These are phyloP conservation scores for Xiphorhynchus erythropygius DNA, from an alignment of 2,797 vertebrate species.

Conservation along the genomic window DNA sequence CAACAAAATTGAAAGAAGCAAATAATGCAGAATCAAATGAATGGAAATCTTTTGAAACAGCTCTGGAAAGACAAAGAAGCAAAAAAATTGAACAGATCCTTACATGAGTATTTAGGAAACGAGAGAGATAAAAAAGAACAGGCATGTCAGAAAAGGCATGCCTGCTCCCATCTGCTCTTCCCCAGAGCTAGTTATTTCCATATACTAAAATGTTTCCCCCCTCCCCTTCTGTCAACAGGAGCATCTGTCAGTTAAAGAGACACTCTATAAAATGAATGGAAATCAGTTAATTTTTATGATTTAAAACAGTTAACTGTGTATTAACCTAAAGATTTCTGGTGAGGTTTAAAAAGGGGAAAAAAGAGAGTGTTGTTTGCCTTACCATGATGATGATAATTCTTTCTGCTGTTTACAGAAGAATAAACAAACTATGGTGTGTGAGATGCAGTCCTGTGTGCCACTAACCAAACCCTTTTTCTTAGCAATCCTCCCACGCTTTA, in stretches of 20 bases:
- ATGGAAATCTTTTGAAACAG: background rate
- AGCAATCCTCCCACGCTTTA: constrained; percentile 61
- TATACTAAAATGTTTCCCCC: constrained; percentile 37
- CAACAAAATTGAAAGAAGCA: background rate
- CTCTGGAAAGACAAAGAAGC: background rate
- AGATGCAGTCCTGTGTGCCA: constrained; percentile 41
- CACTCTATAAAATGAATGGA: background rate
- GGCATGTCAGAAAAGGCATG: constrained; percentile 52
- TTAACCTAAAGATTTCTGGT: background rate
- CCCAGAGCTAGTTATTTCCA: constrained; percentile 61
- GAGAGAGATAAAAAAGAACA: background rate
- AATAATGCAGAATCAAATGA: background rate
- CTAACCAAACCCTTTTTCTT: constrained; percentile 62
- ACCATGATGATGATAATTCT: constrained; percentile 76
- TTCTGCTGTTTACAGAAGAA: constrained; percentile 67
- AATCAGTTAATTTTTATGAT: background rate
- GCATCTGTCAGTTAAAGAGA: constrained; percentile 25
- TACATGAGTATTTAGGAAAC: constrained; percentile 11
- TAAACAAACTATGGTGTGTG: constrained; percentile 46
- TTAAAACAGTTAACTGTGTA: background rate
- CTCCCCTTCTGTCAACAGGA: constrained; percentile 34
- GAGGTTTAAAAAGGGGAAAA: background rate
- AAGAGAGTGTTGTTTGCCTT: constrained; percentile 59
- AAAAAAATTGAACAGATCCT: constrained; percentile 4
- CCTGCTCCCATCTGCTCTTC: constrained; percentile 58